Evolutionary conservation across 1,140 invertebrate species (phyloP), one percentile per base, ranked within the genome.

Genomic region (Lordiphosa stackelbergi): DNA sequence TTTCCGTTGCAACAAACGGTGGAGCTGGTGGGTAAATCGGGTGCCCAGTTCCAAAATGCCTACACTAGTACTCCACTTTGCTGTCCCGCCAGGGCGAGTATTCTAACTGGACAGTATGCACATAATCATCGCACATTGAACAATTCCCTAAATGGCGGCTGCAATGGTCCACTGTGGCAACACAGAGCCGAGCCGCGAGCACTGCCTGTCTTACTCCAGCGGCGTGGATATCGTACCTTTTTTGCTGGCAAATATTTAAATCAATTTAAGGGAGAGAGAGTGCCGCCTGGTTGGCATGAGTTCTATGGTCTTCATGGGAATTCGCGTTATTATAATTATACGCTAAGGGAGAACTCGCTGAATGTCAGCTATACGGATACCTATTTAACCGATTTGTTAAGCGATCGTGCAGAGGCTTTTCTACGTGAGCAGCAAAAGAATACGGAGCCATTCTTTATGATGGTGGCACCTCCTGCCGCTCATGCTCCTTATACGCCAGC

Each of bases 161-260:
- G 96, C 87, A 93, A 92, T 57, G 91, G 92, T 55, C 3, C 49
- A 0, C 5, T 86, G 1, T 97, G 95, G 95, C 92, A 92, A 83
- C 71, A 88, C 19, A 81, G 83, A 9, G 87, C 88, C 37, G 95
- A 97, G 85, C 88, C 87, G 1, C 85, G 89, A 4, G 92, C 94
- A 1, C 93, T 96, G 78, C 93, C 93, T 0, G 88, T 90, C 1
- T 84, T 91, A 36, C 85, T 97, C 8, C 90, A 92, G 41, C 65
- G 88, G 8, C 87, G 89, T 42, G 92, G 91, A 3, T 96, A 96
- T 81, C 90, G 79, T 7, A 96, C 94, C 0, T 96, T 96, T 83
- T 96, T 94, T 86, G 94, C 93, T 75, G 95, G 95, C 41, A 96
- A 96, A 90, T 96, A 96, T 89, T 89, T 96, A 53, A 96, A 96